phyloP scores from a whole-genome alignment of 2,888 invertebrate genomes.

The Rhamphomyia laevipes region DNA sequence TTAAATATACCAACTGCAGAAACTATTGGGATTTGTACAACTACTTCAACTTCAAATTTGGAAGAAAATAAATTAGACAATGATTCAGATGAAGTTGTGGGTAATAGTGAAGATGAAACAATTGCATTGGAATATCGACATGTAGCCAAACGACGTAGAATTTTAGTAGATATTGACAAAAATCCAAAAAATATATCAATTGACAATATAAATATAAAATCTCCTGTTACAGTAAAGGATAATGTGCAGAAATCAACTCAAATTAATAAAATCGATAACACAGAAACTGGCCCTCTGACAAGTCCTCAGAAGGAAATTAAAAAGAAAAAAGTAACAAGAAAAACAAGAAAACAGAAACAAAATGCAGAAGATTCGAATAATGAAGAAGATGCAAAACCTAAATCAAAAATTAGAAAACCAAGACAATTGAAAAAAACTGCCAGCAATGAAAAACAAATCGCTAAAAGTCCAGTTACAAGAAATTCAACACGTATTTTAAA shows the following conservation, averaged over 20 bases:
- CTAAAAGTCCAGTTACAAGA: conserved; percentile 9
- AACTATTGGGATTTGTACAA: conserved; percentile 3
- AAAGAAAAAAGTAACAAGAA: background rate
- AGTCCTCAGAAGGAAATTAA: background rate
- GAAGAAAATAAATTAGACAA: conserved; percentile 18
- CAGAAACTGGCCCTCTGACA: conserved; percentile 7
- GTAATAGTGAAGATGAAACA: conserved; percentile 53
- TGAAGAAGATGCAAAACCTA: background rate
- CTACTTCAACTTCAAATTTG: conserved; percentile 3
- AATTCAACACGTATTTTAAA: conserved; percentile 3
- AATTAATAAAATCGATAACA: conserved; percentile 10
- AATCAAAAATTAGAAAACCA: background rate
- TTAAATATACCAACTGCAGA: conserved; percentile 24
- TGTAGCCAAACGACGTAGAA: conserved; percentile 44
- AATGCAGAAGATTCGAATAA: background rate
- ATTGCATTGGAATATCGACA: conserved; percentile 41
- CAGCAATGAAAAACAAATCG: background rate
- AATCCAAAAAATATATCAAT: too few species aligned
- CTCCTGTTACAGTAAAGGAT: too few species aligned
- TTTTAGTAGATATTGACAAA: conserved; percentile 16
- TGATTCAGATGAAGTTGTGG: conserved; percentile 58
- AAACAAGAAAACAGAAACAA: conserved; percentile 2
- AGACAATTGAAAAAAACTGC: conserved; percentile 5
- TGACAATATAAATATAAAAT: too few species aligned
- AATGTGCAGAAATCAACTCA: too few species aligned